A percentile compares a stretch with the other conserved stretches of the same genome.
phyloP scores from a whole-genome alignment of 1,140 invertebrate genomes.

The Leptinotarsa defecta region DNA sequence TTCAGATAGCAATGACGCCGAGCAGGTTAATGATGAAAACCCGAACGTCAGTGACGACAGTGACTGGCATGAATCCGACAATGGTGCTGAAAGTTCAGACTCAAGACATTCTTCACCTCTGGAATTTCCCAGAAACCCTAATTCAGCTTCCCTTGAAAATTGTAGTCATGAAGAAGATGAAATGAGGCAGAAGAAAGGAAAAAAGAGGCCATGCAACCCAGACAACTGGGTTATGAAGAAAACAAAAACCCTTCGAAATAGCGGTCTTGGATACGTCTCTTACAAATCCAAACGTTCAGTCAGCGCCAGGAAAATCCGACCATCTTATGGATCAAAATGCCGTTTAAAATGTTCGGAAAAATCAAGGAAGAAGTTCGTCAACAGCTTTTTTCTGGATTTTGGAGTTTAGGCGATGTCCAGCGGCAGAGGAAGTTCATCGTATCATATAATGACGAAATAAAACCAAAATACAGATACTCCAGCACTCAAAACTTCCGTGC shows the following conservation, averaged over 20 bases:
- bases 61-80: background rate
- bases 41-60: constrained; percentile 6
- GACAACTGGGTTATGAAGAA: background rate
- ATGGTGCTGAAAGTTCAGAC: constrained; percentile 4
- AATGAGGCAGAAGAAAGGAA: too few relatives aligned
- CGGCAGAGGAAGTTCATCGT: constrained; percentile 24
- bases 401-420: constrained; percentile 26
- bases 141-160: background rate
- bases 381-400: constrained; percentile 26
- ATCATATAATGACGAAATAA: constrained; percentile 12
- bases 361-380: constrained; percentile 15
- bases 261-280: constrained; percentile 7
- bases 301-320: constrained; percentile 19
- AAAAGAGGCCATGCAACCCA: too few relatives aligned
- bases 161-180: background rate
- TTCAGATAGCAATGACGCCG: constrained; percentile 13
- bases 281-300: constrained; percentile 3
- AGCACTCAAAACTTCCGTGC: background rate
- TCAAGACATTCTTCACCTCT: background rate
- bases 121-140: background rate
- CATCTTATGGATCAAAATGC: constrained; percentile 28
- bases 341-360: constrained; percentile 13
- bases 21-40: constrained; percentile 12
- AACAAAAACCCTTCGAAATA: constrained; percentile 9
- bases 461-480: constrained; percentile 31